Evolutionary conservation across 1,140 invertebrate genomes (phyloP).

Genomic region (Temnothorax nylanderi): DNA sequence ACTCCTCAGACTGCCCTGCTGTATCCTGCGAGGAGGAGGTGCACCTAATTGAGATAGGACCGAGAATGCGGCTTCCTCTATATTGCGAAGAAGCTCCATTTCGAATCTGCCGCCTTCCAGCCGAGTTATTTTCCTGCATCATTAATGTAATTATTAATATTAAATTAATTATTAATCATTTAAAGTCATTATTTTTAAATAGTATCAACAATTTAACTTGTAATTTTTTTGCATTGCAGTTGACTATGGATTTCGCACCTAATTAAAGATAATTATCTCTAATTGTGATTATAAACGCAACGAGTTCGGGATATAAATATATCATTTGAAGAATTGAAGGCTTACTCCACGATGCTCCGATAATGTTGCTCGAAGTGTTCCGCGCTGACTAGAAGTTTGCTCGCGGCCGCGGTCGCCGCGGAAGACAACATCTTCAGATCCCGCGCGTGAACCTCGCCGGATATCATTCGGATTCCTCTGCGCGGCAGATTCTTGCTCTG

Average conservation of each 20-base stretch:
- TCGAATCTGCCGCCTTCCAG: conserved; percentile 73
- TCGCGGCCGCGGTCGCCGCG: conserved; percentile 81
- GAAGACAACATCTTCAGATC: conserved; percentile 78
- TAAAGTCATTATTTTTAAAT: not conserved
- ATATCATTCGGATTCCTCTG: conserved; percentile 26
- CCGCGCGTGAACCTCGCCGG: conserved; percentile 57
- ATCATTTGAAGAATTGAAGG: not conserved
- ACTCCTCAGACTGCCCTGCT: conserved; percentile 72
- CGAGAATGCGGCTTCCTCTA: conserved; percentile 80
- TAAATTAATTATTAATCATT: conserved; percentile 40
- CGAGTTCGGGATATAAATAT: not conserved
- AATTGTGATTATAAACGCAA: not conserved
- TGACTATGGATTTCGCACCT: not conserved
- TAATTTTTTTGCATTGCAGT: not conserved
- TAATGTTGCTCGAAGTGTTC: conserved; percentile 80
- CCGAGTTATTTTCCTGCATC: conserved; percentile 69
- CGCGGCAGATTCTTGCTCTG: conserved; percentile 79
- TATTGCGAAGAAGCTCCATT: conserved; percentile 75
- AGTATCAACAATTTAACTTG: conserved; percentile 13
- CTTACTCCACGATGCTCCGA: conserved; percentile 75
- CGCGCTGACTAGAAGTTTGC: conserved; percentile 79
- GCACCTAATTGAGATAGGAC: conserved; percentile 78
- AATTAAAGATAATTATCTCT: conserved; percentile 6
- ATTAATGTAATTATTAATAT: conserved; percentile 56
- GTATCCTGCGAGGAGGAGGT: conserved; percentile 79